Evolutionary conservation across 2,113 vertebrate species (phyloP), one percentile per base, ranked within the genome.

Genomic region (Semicossyphus pulcher): DNA sequence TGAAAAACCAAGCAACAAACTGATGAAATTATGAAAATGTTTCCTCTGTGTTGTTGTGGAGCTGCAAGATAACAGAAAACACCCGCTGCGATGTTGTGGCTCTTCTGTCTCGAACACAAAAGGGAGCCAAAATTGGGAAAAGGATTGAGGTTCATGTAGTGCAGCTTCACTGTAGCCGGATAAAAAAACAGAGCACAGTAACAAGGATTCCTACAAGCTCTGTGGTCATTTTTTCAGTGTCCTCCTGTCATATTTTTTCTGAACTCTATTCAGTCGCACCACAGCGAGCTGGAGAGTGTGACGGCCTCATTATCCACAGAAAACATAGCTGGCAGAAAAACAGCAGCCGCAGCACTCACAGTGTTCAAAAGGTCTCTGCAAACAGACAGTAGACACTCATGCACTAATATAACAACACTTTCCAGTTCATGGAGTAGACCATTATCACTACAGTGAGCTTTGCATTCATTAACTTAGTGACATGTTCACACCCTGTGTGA

Each of bases 211-310:
- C 26, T 11, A 49, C 26, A 49, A 73, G 31, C 41, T 47, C 1
- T 0, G 1, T 20, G 34, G 53, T 29, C 37, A 42, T 81, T 73
- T 81, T 71, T 71, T 53, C 67, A 16, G 32, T 21, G 11, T 49
- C 52, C 59, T 4, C 7, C 15, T 9, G 25, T 57, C 14, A 56
- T 39, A n/a, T 52, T 59, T 57, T 44, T 31, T 15, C 36, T 26
- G 9, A 42, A 54, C 52, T 74, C 31, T 41, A 28, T 73, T 86
- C 79, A 6, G 21, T 61, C 45, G 36, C 7, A 41, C 29, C 25
- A 11, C 37, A 25, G 61, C 49, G 48, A 5, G 20, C 52, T 9
- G 44, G 12, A 59, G 45, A 48, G 49, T 20, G 12, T 59, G 59
- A 61, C 1, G 2, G 23, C 10, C 42, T 64, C 57, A 76, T 64